Evolutionary conservation across 1,140 invertebrate species (phyloP).

Genomic region (Megalopta genalis): DNA sequence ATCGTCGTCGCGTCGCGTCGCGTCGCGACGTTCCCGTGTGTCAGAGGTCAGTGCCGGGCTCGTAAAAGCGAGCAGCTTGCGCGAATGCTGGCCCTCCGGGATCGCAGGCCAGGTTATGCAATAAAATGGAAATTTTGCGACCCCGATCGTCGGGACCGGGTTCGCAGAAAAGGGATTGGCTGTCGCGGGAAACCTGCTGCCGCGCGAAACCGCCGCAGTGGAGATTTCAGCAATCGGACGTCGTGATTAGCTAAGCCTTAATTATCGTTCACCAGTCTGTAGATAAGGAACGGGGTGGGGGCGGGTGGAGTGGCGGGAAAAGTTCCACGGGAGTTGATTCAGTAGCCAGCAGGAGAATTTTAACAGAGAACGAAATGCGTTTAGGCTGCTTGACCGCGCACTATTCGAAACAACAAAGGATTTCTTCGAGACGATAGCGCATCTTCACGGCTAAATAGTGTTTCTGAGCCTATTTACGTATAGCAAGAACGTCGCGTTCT

Average conservation of each 20-base stretch:
- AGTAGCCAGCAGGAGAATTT: not conserved
- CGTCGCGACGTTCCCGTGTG: constrained; percentile 40
- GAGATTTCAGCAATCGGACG: constrained; percentile 51
- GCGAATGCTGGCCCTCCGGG: not conserved
- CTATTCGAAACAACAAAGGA: constrained; percentile 8
- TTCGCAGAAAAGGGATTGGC: constrained; percentile 21
- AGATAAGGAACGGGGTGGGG: not conserved
- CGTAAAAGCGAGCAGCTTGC: constrained; percentile 45
- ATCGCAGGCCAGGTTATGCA: not conserved
- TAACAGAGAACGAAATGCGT: not conserved
- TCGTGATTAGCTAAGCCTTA: constrained; percentile 42
- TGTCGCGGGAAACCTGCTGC: constrained; percentile 2
- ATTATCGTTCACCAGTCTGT: constrained; percentile 31
- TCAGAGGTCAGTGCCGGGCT: constrained; percentile 56
- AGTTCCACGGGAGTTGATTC: constrained; percentile 10
- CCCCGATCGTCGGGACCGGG: not conserved
- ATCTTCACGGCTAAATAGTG: too few relatives aligned
- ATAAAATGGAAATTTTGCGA: constrained; percentile 35
- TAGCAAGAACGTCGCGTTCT: too few relatives aligned
- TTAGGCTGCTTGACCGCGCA: constrained; percentile 6
- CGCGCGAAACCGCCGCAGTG: not conserved
- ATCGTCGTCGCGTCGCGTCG: constrained; percentile 15
- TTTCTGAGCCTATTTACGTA: too few relatives aligned
- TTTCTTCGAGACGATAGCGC: not conserved
- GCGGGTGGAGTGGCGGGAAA: not conserved